Percentiles rank a stretch among this genome's conserved stretches.
Conservation (phyloP, 2,113 vertebrate species). For the Tricholaema leucomelas region DNA sequence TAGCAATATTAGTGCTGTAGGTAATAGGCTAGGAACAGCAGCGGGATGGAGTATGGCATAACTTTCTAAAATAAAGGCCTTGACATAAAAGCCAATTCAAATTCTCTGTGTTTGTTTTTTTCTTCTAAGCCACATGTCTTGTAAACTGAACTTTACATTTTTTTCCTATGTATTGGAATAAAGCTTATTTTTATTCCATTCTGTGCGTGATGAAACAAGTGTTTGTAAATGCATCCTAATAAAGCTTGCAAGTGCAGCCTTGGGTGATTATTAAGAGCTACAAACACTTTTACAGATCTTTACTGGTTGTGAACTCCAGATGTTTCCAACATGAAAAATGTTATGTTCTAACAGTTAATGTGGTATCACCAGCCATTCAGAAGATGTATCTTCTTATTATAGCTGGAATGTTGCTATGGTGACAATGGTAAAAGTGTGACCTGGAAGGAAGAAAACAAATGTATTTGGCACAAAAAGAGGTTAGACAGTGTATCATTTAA, state of each 20-base stretch:
- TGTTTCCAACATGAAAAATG: conserved; percentile 79
- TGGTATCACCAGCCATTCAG: conserved; percentile 72
- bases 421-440: conserved; percentile 75
- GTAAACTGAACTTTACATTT: conserved; percentile 34
- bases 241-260: conserved; percentile 67
- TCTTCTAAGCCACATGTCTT: conserved; percentile 33
- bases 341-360: conserved; percentile 73
- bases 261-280: conserved; percentile 67
- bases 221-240: conserved; percentile 68
- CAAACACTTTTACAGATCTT: conserved; percentile 74
- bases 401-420: conserved; percentile 76
- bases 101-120: not conserved
- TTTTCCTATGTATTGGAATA: conserved; percentile 21
- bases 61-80: conserved; percentile 52
- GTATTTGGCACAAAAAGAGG: conserved; percentile 50
- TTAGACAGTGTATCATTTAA: conserved; percentile 61
- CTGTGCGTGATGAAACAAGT: conserved; percentile 42
- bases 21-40: conserved; percentile 74
- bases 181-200: conserved; percentile 59
- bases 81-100: conserved; percentile 38
- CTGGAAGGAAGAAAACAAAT: conserved; percentile 52
- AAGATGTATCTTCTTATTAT: conserved; percentile 78
- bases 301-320: conserved; percentile 73
- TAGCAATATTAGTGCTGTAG: conserved; percentile 77
- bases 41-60: conserved; percentile 39